phyloP scores from a whole-genome alignment of 2,888 invertebrate genomes.

The Drosophila mayaguana region DNA sequence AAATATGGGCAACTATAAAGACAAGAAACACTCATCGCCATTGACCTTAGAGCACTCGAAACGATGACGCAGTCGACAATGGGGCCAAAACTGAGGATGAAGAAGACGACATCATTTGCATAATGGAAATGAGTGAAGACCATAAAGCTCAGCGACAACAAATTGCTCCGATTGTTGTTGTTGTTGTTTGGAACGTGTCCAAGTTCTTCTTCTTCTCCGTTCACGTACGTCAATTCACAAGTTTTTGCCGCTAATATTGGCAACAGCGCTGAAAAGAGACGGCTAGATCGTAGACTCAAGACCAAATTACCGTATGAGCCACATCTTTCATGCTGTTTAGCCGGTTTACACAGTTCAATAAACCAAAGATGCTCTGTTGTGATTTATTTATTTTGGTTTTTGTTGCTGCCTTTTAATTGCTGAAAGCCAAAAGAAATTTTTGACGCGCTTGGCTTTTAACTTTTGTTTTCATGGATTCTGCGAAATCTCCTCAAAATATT shows the following conservation, averaged over 20 bases:
- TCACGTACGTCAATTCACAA: constrained; percentile 57
- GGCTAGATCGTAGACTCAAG: not conserved
- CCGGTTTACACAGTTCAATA: constrained; percentile 61
- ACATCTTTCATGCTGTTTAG: constrained; percentile 48
- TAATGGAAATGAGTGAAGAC: constrained; percentile 66
- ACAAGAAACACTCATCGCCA: constrained; percentile 34
- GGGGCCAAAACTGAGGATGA: constrained; percentile 13
- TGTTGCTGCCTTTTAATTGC: constrained; percentile 17
- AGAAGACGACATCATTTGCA: constrained; percentile 58
- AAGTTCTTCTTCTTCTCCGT: constrained; percentile 36
- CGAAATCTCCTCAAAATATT: constrained; percentile 22
- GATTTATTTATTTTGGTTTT: constrained; percentile 16
- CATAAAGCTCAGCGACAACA: constrained; percentile 26
- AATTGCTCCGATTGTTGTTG: constrained; percentile 15
- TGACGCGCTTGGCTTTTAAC: constrained; percentile 1
- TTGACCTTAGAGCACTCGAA: constrained; percentile 47
- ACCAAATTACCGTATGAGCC: constrained; percentile 17
- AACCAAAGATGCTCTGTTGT: constrained; percentile 41
- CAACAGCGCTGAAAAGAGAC: constrained; percentile 12
- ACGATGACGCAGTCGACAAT: constrained; percentile 37
- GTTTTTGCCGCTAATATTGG: constrained; percentile 42
- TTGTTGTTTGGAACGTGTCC: constrained; percentile 58
- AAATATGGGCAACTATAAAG: not conserved
- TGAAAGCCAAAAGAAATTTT: constrained; percentile 23
- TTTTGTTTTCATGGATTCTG: constrained; percentile 38